Percentiles rank a stretch among this genome's conserved stretches.
phyloP scores from a whole-genome alignment of 2,797 vertebrate genomes.

The Trematomus bernacchii region DNA sequence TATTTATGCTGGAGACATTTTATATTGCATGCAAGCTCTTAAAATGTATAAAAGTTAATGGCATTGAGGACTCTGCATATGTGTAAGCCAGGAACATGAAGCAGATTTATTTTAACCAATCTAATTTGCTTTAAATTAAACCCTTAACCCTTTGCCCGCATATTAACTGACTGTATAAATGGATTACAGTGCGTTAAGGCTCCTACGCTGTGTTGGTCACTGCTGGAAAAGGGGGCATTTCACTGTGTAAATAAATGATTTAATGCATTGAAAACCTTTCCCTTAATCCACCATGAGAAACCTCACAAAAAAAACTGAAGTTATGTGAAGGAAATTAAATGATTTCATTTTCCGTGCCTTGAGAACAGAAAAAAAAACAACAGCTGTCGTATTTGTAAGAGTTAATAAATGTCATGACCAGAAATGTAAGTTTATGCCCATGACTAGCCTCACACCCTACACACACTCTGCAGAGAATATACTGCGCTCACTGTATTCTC shows the following conservation, averaged over 20 bases:
- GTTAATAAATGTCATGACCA: constrained; percentile 82
- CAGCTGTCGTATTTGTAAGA: constrained; percentile 76
- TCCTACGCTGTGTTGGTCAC: constrained; percentile 62
- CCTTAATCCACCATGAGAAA: constrained; percentile 77
- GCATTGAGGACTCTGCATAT: constrained; percentile 34
- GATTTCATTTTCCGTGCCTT: constrained; percentile 82
- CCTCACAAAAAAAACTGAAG: constrained; percentile 46
- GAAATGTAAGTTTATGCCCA: constrained; percentile 79
- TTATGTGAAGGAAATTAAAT: constrained; percentile 79
- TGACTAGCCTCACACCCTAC: constrained; percentile 74
- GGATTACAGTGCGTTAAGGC: constrained; percentile 76
- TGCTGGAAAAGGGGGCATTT: constrained; percentile 74
- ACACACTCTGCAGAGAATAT: constrained; percentile 48
- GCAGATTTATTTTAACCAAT: constrained; percentile 67
- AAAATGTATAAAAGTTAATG: constrained; percentile 26
- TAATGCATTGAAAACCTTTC: constrained; percentile 78
- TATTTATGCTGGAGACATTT: constrained; percentile 36
- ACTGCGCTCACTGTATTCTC: constrained; percentile 69
- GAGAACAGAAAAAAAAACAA: constrained; percentile 64
- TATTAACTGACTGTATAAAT: constrained; percentile 77
- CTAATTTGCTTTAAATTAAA: constrained; percentile 77
- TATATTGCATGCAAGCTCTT: constrained; percentile 18
- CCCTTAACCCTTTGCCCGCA: constrained; percentile 67
- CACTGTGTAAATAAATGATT: constrained; percentile 84
- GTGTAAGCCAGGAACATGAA: constrained; percentile 48